Evolutionary conservation across 2,888 invertebrate species (phyloP), one percentile per base, ranked within the genome.

Genomic region (Oxystoma pomonae): DNA sequence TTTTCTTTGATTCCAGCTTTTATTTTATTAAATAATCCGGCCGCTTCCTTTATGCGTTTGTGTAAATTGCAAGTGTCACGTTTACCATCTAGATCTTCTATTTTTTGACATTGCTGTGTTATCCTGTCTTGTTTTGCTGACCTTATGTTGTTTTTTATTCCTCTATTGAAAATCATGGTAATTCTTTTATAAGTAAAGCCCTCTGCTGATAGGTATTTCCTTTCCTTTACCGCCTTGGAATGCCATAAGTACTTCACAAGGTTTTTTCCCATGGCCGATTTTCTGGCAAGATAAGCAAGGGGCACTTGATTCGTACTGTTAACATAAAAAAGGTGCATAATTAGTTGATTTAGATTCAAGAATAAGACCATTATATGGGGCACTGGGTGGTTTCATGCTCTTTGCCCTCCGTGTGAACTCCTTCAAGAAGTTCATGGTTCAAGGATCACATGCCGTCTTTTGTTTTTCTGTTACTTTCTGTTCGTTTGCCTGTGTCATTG

Each of bases 341-440:
- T 35, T 35, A 35, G 35, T 53, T 16, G 7, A 53, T 53, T 53
- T 18, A n/a, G n/a, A 53, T 7, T 53, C 3, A 16, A 16, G 53
- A 53, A 53, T 53, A n/a, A 57, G 35, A 35, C 12, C 12, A 74
- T 76, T 76, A 77, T 75, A 72, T 76, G 74, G 77, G 75, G 76
- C 76, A 76, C 74, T 75, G 74, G 75, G 67, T 60, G 63, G 35
- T 12, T 35, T 58, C 61, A 73, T 72, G 73, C 69, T 71, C 55
- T 63, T 60, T 71, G 71, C 65, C 63, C 67, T 64, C 65, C 77
- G 78, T 77, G 76, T 72, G 76, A 77, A 77, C 68, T 69, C 70
- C 73, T 73, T 72, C 51, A 75, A 35, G 72, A 70, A 66, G 75
- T 74, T 62, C 74, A 70, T 69, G 78, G 76, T 77, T 74, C 75